Evolutionary conservation across 2,888 invertebrate species (phyloP).

Genomic region (Phorcus lineatus): DNA sequence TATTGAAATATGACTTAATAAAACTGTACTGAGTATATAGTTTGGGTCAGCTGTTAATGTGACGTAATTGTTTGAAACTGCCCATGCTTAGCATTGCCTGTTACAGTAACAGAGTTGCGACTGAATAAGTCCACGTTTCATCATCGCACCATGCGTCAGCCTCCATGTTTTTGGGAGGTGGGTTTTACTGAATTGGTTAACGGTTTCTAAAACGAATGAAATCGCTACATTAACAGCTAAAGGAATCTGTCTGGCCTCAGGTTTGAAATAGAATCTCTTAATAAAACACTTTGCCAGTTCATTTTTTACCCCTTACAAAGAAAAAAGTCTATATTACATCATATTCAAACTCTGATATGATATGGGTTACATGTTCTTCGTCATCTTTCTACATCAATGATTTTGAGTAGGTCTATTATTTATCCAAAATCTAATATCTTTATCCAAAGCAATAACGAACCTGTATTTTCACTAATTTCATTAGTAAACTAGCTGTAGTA

Average conservation of each 20-base stretch:
- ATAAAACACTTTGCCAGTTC: too few relatives aligned
- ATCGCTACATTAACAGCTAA: not conserved
- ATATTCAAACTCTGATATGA: too few relatives aligned
- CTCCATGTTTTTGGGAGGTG: constrained; percentile 21
- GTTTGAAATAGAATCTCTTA: not conserved
- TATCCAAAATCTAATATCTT: too few relatives aligned
- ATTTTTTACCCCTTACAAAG: too few relatives aligned
- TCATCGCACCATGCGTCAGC: constrained; percentile 30
- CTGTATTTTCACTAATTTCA: too few relatives aligned
- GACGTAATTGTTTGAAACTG: constrained; percentile 5
- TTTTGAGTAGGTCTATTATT: too few relatives aligned
- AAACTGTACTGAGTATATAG: not conserved
- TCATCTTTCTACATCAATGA: too few relatives aligned
- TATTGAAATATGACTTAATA: not conserved
- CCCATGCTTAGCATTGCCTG: not conserved
- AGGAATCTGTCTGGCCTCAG: too few relatives aligned
- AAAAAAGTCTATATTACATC: too few relatives aligned
- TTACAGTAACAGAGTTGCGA: not conserved
- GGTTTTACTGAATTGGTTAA: constrained; percentile 24
- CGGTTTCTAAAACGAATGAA: not conserved
- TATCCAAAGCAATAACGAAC: too few relatives aligned
- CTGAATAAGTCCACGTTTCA: constrained; percentile 47
- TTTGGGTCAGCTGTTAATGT: constrained; percentile 3
- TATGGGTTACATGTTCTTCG: too few relatives aligned
- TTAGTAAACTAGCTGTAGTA: too few relatives aligned